Percentiles rank a stretch among this genome's conserved stretches.
Conservation (phyloP, 2,797 vertebrate species). For the Darevskia nairensis region DNA sequence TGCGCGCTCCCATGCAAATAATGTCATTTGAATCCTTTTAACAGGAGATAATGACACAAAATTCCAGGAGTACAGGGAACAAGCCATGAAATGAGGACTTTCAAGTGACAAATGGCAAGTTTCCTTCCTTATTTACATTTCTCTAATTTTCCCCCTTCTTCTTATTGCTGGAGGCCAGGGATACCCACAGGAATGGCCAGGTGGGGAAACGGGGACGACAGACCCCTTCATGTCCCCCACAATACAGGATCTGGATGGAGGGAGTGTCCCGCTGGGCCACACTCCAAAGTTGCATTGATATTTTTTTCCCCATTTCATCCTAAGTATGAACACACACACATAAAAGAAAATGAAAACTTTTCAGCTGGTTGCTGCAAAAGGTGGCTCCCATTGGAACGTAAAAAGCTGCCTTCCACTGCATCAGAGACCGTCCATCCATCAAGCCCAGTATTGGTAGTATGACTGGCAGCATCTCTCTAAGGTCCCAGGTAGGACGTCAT, state of each 20-base stretch:
- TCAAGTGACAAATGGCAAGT: conserved; percentile 75
- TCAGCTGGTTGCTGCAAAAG: conserved; percentile 36
- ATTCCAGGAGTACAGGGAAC: conserved; percentile 72
- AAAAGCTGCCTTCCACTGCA: neutral
- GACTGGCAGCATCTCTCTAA: neutral
- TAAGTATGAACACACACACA: conserved; percentile 15
- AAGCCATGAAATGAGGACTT: conserved; percentile 75
- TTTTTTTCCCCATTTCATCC: conserved; percentile 18
- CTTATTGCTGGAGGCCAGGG: conserved; percentile 71
- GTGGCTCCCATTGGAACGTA: neutral
- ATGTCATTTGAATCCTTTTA: conserved; percentile 80
- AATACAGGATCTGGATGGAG: conserved; percentile 57
- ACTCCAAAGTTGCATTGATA: conserved; percentile 57
- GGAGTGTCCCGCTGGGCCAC: conserved; percentile 52
- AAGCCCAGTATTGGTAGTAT: neutral
- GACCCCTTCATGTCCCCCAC: conserved; percentile 54
- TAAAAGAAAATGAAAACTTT: neutral
- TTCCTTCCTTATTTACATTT: conserved; percentile 74
- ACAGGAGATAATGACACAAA: conserved; percentile 78
- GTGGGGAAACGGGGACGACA: conserved; percentile 41
- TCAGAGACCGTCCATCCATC: neutral
- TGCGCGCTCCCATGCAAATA: conserved; percentile 78
- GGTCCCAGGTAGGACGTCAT: neutral
- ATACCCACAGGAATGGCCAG: conserved; percentile 66
- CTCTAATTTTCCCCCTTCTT: conserved; percentile 71